Percentiles rank a stretch among this genome's conserved stretches.
Conservation (phyloP, 2,888 invertebrate species). For the Caenorhabditis becei region DNA sequence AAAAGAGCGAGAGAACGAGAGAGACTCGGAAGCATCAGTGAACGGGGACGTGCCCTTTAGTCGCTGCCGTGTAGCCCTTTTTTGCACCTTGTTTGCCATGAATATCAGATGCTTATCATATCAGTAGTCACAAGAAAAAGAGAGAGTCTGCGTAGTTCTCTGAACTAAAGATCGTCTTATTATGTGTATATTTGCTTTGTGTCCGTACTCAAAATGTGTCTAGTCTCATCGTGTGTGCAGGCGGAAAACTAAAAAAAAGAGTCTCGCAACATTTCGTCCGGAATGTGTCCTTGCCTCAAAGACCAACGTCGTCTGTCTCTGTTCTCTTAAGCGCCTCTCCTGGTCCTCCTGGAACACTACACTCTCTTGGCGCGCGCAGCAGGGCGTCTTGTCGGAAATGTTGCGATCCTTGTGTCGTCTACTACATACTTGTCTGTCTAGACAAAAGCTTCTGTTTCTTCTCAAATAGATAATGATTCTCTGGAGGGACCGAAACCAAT, state of each 20-base stretch:
- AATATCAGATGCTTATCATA: not conserved
- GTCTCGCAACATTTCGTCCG: not conserved
- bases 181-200: slow-evolving; percentile 14
- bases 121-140: not conserved
- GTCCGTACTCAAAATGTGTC: slow-evolving; percentile 18
- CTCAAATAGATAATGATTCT: slow-evolving; percentile 7
- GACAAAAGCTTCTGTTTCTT: slow-evolving; percentile 2
- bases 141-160: not conserved
- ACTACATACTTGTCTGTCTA: slow-evolving; percentile 12
- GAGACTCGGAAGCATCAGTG: slow-evolving; percentile 7
- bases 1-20: not conserved
- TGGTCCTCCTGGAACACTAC: slow-evolving; percentile 25
- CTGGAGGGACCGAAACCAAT: slow-evolving; percentile 1
- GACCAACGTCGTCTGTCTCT: slow-evolving; percentile 7
- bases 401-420: slow-evolving; percentile 16
- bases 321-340: slow-evolving; percentile 11
- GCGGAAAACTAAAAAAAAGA: not conserved
- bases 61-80: not conserved
- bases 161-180: slow-evolving; percentile 40
- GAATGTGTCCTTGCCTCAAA: slow-evolving; percentile 11
- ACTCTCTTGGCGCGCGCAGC: not conserved
- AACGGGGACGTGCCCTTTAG: not conserved
- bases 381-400: slow-evolving; percentile 3
- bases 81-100: not conserved
- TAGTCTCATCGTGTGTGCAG: slow-evolving; percentile 35